Evolutionary conservation across 2,797 vertebrate species (phyloP).

Genomic region (Xenentodon cancila): DNA sequence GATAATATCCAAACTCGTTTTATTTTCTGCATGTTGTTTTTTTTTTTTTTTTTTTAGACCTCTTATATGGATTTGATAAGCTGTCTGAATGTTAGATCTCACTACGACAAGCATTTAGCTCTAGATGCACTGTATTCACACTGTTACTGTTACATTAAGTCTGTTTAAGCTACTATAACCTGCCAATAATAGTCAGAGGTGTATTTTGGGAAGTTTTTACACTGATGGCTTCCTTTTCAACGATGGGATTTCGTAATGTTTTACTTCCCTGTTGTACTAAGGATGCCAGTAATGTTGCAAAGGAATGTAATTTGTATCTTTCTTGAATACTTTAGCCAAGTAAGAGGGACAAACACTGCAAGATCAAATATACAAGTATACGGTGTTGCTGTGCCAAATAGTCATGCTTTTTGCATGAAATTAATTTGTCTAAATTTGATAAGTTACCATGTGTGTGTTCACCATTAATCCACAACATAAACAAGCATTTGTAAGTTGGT

Average conservation of each 20-base stretch:
- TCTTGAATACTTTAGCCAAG: too few relatives aligned
- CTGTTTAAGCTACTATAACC: slow-evolving; percentile 1
- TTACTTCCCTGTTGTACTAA: slow-evolving; percentile 32
- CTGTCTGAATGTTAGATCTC: slow-evolving; percentile 19
- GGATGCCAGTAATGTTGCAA: slow-evolving; percentile 31
- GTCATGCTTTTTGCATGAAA: slow-evolving; percentile 8
- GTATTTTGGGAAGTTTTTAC: slow-evolving; percentile 18
- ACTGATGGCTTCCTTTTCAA: slow-evolving; percentile 8
- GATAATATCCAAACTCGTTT: slow-evolving; percentile 6
- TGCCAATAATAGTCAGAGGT: neutral
- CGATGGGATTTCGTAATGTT: slow-evolving; percentile 2
- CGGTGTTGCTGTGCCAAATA: neutral
- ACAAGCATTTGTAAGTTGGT: too few relatives aligned
- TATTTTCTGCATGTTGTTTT: slow-evolving; percentile 16
- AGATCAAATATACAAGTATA: too few relatives aligned
- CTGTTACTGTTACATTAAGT: too few relatives aligned
- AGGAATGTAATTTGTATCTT: slow-evolving; percentile 27
- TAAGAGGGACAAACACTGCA: too few relatives aligned
- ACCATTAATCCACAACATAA: too few relatives aligned
- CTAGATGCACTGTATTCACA: slow-evolving; percentile 9
- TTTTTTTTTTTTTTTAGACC: neutral
- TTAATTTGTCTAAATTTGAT: neutral
- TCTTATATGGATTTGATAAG: slow-evolving; percentile 23
- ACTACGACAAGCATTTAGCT: slow-evolving; percentile 13
- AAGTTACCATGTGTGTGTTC: slow-evolving; percentile 10